Base-by-base conservation (phyloP, 2,888 invertebrate genomes). In the Ametastegia equiseti region DNA sequence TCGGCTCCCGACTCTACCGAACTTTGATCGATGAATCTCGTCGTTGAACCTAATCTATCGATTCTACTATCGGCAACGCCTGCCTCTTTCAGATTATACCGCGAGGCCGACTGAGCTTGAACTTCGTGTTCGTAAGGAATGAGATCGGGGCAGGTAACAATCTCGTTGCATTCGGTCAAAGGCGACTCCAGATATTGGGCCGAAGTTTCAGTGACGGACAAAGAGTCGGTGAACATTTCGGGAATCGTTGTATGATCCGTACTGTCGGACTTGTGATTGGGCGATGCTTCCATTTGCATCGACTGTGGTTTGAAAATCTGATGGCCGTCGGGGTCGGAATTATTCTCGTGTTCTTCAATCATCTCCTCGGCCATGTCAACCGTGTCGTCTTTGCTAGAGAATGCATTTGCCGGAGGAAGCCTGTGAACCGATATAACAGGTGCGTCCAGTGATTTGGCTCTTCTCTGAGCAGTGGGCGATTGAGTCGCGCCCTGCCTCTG, bases 341-440 rank as follows among this genome's bases (percentile, higher is more conserved):
- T 85, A 94, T 94, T 82, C 94, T 93, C 86, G 77, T 84, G 84
- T 9, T 86, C 86, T 54, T 88, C 87, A 15, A 82, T 36, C n/a
- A 82, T 50, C 89, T 95, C 95, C 84, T 96, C 96, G 82, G 94
- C 94, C 86, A 95, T 94, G 85, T 95, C 97, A 0, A 97, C 95
- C 0, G 97, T 97, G 89, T 97, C 97, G 89, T 97, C 97, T 92
- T 97, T 97, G 33, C 97, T 97, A 1, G 97, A 97, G 90, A 97
- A 97, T 0, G 97, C 96, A 91, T 97, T 96, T 91, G 96, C 95
- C 7, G 97, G 95, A 19, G 97, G 97, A 60, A 97, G 91, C 87
- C 95, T 94, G 90, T 95, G 96, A 42, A 97, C 92, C 27, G 97
- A 95, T 87, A 97, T 96, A 30, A 97, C 95, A 0, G 97, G 96